Evolutionary conservation across 2,797 vertebrate species (phyloP).

Genomic region (Phoxinus dragarum): DNA sequence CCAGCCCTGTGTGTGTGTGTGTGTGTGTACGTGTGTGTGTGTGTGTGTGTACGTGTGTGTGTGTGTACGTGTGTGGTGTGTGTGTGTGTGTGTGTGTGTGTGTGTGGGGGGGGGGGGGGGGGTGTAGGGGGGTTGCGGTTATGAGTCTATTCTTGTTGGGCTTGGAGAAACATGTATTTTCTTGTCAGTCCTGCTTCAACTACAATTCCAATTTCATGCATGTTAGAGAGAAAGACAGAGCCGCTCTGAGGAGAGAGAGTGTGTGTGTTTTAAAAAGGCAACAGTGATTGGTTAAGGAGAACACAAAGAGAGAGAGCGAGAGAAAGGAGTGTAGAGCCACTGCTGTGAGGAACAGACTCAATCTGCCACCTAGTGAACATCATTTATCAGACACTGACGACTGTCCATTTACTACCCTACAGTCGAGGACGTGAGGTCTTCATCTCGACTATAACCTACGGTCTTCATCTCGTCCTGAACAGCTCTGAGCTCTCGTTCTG

Average conservation of each 20-base stretch:
- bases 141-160: neutral
- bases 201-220: constrained; percentile 46
- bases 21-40: neutral
- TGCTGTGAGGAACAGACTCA: neutral
- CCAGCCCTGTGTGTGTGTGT: neutral
- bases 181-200: constrained; percentile 30
- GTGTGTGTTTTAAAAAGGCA: neutral
- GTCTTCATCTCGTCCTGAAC: neutral
- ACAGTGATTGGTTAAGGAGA: neutral
- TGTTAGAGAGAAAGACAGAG: constrained; percentile 39
- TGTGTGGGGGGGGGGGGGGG: too few species aligned
- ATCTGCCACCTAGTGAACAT: constrained; percentile 24
- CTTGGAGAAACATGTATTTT: constrained; percentile 12
- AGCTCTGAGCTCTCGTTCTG: neutral
- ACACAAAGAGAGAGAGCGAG: neutral
- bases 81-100: neutral
- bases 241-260: neutral
- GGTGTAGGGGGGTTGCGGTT: too few species aligned
- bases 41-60: neutral
- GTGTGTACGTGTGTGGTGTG: neutral
- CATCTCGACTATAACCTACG: too few species aligned
- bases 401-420: neutral
- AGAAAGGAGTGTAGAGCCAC: neutral
- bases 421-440: neutral
- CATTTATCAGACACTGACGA: constrained; percentile 21